Percentiles rank a stretch among this genome's conserved stretches.
Evolutionary conservation across 2,888 invertebrate species (phyloP).

Genomic region (Pegoplata infirma): DNA sequence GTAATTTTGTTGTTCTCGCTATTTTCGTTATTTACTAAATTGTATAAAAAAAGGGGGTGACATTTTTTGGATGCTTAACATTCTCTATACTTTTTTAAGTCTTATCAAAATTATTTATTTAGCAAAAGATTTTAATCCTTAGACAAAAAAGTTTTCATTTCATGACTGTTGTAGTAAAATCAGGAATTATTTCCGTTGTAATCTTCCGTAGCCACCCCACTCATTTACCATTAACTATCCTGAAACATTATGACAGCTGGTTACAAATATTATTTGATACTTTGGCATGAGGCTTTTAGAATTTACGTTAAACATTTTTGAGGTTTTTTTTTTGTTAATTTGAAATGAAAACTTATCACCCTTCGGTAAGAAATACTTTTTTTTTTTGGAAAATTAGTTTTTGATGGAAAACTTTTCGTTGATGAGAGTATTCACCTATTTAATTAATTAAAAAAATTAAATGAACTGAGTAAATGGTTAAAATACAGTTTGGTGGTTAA

Average conservation of each 20-base stretch:
- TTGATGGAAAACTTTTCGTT: too few species aligned
- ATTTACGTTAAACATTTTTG: too few species aligned
- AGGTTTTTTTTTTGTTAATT: too few species aligned
- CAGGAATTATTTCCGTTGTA: constrained; percentile 3
- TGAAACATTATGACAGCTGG: constrained; percentile 41
- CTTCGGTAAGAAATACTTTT: too few species aligned
- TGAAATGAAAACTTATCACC: too few species aligned
- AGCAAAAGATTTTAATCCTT: constrained; percentile 54
- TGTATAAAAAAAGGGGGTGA: constrained; percentile 43
- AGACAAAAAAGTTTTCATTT: constrained; percentile 30
- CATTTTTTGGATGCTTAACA: constrained; percentile 1
- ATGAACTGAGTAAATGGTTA: too few species aligned
- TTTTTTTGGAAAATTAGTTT: too few species aligned
- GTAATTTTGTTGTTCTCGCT: constrained; percentile 50
- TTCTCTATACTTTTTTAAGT: not conserved
- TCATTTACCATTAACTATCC: not conserved
- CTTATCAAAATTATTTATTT: constrained; percentile 59
- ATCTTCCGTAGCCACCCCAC: constrained; percentile 26
- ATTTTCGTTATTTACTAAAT: not conserved
- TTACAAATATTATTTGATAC: not conserved
- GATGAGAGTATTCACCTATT: too few species aligned
- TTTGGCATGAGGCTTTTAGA: not conserved
- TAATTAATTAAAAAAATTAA: too few species aligned
- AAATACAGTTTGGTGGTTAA: too few species aligned
- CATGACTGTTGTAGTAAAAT: constrained; percentile 4